Evolutionary conservation across 2,113 vertebrate genomes (phyloP), one percentile per base, ranked within the genome.

Genomic region (Phylloscopus whistleri): DNA sequence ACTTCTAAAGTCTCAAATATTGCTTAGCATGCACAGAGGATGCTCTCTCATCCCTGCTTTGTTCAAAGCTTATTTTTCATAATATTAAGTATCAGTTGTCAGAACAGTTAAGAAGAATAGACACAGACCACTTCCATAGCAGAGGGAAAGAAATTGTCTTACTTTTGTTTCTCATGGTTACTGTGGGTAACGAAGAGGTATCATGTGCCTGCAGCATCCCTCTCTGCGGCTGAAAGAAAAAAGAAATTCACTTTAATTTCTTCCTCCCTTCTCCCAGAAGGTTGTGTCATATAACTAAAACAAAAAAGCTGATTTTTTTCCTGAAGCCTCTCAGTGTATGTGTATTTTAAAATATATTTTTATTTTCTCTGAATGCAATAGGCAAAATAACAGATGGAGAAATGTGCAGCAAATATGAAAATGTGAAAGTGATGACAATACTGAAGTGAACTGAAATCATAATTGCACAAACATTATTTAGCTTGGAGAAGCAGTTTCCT

Each of bases 131-230:
- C 20, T 35, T 27, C 20, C 60, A 78, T 85, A 91, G 86, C 22
- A 93, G 51, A 87, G 19, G 10, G 14, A 89, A 92, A 78, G 19
- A 95, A 85, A 4, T 62, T 67, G 63, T 94, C 98, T 97, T 95
- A 99, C 99, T 62, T 98, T 99, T 99, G 96, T 95, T 98, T 97
- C 99, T 98, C 98, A 99, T 98, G 16, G 98, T 99, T 95, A 99
- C 99, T 4, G 98, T 98, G 60, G 99, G 98, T 90, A 99, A 96
- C 0, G 98, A 98, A 52, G 98, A 98, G 5, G 98, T 98, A 91
- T 99, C 99, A 3, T 98, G 98, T 6, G 98, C 96, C 83, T 98
- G 98, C 43, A 98, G 98, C 73, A 97, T 96, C 46, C 97, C 98
- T 64, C 97, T 98, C 88, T 99, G 99, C 60, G 98, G 98, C 97